phyloP scores from a whole-genome alignment of 1,140 invertebrate genomes.

The Trachymyrmex cornetzi region DNA sequence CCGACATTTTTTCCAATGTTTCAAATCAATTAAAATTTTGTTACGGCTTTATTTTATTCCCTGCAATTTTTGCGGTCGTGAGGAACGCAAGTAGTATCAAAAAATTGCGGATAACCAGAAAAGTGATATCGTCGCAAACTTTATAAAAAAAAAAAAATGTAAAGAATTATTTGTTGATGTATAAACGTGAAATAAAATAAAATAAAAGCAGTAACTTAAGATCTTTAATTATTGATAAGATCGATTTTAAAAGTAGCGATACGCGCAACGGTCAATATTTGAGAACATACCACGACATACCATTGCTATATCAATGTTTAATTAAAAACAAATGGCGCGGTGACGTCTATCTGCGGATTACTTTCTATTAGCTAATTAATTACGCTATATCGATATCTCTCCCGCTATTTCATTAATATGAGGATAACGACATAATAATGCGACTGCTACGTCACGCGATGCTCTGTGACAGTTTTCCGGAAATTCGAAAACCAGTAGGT shows the following conservation, averaged over 20 bases:
- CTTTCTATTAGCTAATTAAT: slow-evolving; percentile 65
- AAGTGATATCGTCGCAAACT: not conserved
- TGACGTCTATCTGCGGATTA: slow-evolving; percentile 57
- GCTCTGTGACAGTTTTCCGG: slow-evolving; percentile 23
- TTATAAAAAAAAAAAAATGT: too few relatives aligned
- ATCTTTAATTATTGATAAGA: slow-evolving; percentile 38
- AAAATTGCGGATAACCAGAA: slow-evolving; percentile 1
- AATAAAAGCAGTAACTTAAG: not conserved
- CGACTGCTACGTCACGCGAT: slow-evolving; percentile 51
- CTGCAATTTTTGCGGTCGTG: not conserved
- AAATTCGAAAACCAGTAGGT: slow-evolving; percentile 34
- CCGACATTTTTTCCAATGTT: not conserved
- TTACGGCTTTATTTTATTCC: not conserved
- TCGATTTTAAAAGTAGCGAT: not conserved
- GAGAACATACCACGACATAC: slow-evolving; percentile 1
- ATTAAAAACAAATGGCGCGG: slow-evolving; percentile 55
- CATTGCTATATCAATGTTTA: slow-evolving; percentile 29
- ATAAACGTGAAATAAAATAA: not conserved
- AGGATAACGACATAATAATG: slow-evolving; percentile 61
- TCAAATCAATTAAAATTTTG: not conserved
- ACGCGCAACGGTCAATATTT: slow-evolving; percentile 36
- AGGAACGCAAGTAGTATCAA: not conserved
- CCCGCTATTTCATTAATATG: slow-evolving; percentile 62
- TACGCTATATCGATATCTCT: slow-evolving; percentile 53
- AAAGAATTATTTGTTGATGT: not conserved